phyloP scores from a whole-genome alignment of 64 coral and sea anemone species.

The Montipora foliosa region DNA sequence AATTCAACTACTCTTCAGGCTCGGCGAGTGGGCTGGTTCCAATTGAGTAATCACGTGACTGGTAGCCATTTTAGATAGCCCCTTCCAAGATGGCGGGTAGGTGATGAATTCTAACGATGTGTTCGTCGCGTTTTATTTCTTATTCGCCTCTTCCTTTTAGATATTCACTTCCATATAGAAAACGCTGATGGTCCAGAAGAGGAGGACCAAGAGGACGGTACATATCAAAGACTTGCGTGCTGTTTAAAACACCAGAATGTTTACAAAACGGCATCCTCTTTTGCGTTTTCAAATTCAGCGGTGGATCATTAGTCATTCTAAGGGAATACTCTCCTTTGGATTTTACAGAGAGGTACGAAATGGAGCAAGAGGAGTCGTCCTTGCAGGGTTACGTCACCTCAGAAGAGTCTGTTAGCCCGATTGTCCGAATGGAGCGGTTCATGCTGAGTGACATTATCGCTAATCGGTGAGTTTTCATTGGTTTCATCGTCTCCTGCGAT shows the following conservation, averaged over 20 bases:
- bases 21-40: constrained; percentile 29
- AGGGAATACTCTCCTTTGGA: constrained; percentile 49
- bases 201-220: constrained; percentile 98
- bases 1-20: too few species aligned
- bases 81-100: constrained; percentile 99
- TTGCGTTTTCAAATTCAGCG: not conserved
- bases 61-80: constrained; percentile 78
- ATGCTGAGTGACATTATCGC: constrained; percentile 97
- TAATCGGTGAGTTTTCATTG: constrained; percentile 76
- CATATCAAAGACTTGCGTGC: not conserved
- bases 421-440: constrained; percentile 94
- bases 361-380: constrained; percentile 85
- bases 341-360: constrained; percentile 86
- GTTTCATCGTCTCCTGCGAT: not conserved
- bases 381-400: constrained; percentile 82
- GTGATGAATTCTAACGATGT: constrained; percentile 82
- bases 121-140: constrained; percentile 53
- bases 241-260: not conserved
- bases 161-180: constrained; percentile 96
- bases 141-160: constrained; percentile 71
- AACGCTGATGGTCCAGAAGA: constrained; percentile 87
- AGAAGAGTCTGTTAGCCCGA: constrained; percentile 90
- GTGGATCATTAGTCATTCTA: constrained; percentile 1
- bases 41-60: constrained; percentile 75
- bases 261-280: not conserved